phyloP scores from a whole-genome alignment of 2,113 vertebrate genomes.

The Triplophysa rosa region DNA sequence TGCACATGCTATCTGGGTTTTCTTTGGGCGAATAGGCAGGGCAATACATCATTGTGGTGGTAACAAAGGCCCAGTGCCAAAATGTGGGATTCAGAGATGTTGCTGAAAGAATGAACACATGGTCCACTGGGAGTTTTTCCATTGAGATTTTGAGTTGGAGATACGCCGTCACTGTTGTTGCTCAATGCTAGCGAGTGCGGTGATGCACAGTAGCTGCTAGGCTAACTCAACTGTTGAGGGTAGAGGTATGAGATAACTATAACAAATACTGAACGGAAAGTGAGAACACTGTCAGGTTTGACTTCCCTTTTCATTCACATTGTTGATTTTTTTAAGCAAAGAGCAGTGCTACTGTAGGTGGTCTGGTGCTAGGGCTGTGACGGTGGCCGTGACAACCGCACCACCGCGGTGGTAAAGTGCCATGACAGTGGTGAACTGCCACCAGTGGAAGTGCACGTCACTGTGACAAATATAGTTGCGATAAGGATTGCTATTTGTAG shows the following conservation, averaged over 20 bases:
- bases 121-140: background rate
- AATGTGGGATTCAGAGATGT: background rate
- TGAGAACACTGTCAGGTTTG: no score
- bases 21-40: background rate
- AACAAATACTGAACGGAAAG: background rate
- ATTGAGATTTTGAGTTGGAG: background rate
- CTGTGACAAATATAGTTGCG: no score
- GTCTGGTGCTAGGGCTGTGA: no score
- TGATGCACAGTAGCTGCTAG: background rate
- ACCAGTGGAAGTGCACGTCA: no score
- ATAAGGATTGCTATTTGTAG: no score
- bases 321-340: no score
- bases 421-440: no score
- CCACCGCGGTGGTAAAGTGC: no score
- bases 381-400: no score
- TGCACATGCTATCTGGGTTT: background rate
- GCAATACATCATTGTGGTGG: background rate
- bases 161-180: background rate
- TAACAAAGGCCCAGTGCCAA: background rate
- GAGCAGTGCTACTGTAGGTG: no score
- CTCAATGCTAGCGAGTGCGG: background rate
- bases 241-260: background rate
- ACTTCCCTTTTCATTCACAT: no score
- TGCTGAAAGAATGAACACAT: slow-evolving; percentile 11
- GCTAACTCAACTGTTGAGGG: background rate